Percentiles rank a stretch among this genome's conserved stretches.
These are phyloP conservation scores for Laodelphax striatellus DNA, from an alignment of 1,140 invertebrate genomes.

Conservation along the genomic window DNA sequence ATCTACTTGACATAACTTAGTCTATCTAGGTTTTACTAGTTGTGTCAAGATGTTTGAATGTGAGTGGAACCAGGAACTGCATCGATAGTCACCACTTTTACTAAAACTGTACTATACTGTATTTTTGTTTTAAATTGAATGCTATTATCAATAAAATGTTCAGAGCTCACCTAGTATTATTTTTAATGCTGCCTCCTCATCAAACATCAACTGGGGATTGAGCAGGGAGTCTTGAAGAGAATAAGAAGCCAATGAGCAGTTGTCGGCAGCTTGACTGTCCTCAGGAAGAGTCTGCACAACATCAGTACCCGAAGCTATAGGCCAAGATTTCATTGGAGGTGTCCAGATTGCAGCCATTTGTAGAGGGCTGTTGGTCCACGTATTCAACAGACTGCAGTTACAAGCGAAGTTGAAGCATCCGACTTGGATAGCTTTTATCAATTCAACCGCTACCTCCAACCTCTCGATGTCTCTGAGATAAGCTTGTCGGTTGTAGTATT, in stretches of 20 bases:
- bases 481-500: conserved; percentile 66
- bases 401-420: conserved; percentile 68
- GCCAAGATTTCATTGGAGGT: conserved; percentile 57
- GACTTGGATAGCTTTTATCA: conserved; percentile 65
- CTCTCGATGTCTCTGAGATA: conserved; percentile 66
- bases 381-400: conserved; percentile 81
- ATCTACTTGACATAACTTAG: too few relatives aligned
- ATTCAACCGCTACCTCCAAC: conserved; percentile 61
- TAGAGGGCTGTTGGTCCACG: conserved; percentile 75
- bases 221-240: conserved; percentile 27
- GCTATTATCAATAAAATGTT: too few relatives aligned
- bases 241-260: conserved; percentile 5
- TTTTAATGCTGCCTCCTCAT: conserved; percentile 26
- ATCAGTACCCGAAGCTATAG: conserved; percentile 40
- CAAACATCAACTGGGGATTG: conserved; percentile 33
- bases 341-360: conserved; percentile 74
- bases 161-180: conserved; percentile 18
- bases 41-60: too few relatives aligned
- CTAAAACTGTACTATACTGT: too few relatives aligned
- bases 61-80: too few relatives aligned
- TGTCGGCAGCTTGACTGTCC: conserved; percentile 27
- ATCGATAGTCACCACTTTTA: too few relatives aligned
- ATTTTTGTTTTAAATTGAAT: too few relatives aligned
- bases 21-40: too few relatives aligned
- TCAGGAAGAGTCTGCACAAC: conserved; percentile 54